Conservation (phyloP, 2,797 vertebrate genomes). For the Urophycis tenuis region DNA sequence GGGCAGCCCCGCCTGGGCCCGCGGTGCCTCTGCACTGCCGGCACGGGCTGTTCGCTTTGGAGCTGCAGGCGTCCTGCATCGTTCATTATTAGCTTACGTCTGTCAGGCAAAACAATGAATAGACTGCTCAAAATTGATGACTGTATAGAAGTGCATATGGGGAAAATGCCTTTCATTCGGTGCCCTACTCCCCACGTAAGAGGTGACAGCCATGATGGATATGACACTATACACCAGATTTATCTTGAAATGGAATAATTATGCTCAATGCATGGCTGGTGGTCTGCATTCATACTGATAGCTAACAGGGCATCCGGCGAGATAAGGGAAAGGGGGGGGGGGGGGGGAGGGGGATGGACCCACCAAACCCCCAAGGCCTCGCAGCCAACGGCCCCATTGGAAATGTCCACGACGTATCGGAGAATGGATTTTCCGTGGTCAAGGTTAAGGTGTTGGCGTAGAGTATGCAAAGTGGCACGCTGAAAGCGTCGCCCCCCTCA, state of each 20-base stretch:
- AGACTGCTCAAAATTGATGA: slow-evolving; percentile 81
- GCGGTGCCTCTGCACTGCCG: slow-evolving; percentile 5
- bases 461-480: slow-evolving; percentile 49
- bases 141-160: slow-evolving; percentile 84
- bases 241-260: slow-evolving; percentile 94
- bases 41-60: slow-evolving; percentile 48
- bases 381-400: slow-evolving; percentile 39
- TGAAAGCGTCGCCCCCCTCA: slow-evolving; percentile 45
- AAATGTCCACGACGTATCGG: slow-evolving; percentile 65
- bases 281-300: slow-evolving; percentile 84
- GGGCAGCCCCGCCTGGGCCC: neutral
- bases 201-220: slow-evolving; percentile 88
- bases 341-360: slow-evolving; percentile 44
- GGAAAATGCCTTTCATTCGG: slow-evolving; percentile 86
- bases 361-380: slow-evolving; percentile 52
- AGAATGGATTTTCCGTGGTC: slow-evolving; percentile 70
- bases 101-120: slow-evolving; percentile 85
- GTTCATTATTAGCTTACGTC: slow-evolving; percentile 79
- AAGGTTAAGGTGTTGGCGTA: slow-evolving; percentile 65
- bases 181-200: slow-evolving; percentile 76
- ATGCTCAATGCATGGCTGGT: slow-evolving; percentile 81
- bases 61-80: slow-evolving; percentile 74
- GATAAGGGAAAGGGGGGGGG: slow-evolving; percentile 52
- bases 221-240: slow-evolving; percentile 81
- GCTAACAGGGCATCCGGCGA: slow-evolving; percentile 63